A percentile compares a stretch with the other conserved stretches of the same genome.
These are phyloP conservation scores for Lasioglossum villosulum DNA, from an alignment of 2,888 invertebrate genomes.

Conservation along the genomic window DNA sequence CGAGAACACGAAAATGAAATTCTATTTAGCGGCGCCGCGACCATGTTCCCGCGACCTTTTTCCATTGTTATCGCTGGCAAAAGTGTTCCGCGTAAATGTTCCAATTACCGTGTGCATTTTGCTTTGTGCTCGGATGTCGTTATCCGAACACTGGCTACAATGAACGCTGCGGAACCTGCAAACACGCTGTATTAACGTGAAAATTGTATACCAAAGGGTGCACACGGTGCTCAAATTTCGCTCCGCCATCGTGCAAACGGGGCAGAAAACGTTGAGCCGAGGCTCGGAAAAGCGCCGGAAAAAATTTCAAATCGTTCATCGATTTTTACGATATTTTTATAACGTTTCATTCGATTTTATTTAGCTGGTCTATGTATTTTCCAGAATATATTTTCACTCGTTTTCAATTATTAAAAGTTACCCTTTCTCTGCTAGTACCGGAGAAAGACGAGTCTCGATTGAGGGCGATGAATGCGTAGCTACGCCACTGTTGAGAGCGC, in stretches of 20 bases:
- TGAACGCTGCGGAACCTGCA: neutral
- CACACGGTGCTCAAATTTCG: neutral
- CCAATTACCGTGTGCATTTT: constrained; percentile 25
- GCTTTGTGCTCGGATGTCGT: constrained; percentile 15
- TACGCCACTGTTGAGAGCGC: neutral
- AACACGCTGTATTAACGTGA: neutral
- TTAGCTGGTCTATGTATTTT: no score
- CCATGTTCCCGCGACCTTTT: neutral
- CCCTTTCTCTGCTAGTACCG: no score
- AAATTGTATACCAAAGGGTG: constrained; percentile 1
- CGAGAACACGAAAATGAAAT: constrained; percentile 30
- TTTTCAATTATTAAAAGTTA: no score
- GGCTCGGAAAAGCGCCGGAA: neutral
- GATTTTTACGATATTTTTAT: neutral
- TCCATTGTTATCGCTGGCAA: constrained; percentile 22
- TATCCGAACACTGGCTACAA: neutral
- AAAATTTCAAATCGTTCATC: neutral
- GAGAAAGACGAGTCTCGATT: no score
- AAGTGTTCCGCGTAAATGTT: constrained; percentile 25
- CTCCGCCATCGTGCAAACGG: neutral
- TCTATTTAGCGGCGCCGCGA: constrained; percentile 8
- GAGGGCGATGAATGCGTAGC: no score
- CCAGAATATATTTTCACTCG: no score
- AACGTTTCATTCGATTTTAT: neutral
- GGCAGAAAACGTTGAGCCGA: no score